Percentiles rank a stretch among this genome's conserved stretches.
phyloP scores from a whole-genome alignment of 2,888 invertebrate species.

The Thymelicus lineola region DNA sequence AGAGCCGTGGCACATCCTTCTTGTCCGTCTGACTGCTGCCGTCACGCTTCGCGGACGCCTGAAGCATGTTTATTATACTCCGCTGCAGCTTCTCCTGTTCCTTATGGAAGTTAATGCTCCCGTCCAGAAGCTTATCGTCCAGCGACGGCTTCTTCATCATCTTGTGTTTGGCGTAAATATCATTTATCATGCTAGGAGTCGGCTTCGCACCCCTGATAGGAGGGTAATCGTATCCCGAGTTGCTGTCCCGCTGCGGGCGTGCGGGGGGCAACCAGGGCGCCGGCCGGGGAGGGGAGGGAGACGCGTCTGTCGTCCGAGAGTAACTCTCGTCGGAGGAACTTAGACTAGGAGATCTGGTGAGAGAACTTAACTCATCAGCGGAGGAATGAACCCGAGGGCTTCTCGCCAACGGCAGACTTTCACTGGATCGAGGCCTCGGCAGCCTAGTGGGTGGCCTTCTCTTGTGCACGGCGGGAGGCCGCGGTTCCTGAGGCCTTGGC shows the following conservation, averaged over 20 bases:
- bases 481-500: constrained; percentile 84
- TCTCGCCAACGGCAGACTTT: constrained; percentile 85
- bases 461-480: constrained; percentile 71
- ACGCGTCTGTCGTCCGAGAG: constrained; percentile 91
- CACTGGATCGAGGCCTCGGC: constrained; percentile 88
- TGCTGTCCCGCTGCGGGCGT: constrained; percentile 78
- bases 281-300: constrained; percentile 86
- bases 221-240: constrained; percentile 84
- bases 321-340: constrained; percentile 95
- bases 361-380: constrained; percentile 92
- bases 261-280: constrained; percentile 81
- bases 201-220: constrained; percentile 82
- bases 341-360: constrained; percentile 92
- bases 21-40: constrained; percentile 88
- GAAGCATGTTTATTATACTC: constrained; percentile 81
- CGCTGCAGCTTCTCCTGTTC: constrained; percentile 80
- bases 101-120: constrained; percentile 68
- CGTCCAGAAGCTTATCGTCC: constrained; percentile 74
- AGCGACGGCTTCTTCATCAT: constrained; percentile 69
- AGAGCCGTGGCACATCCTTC: constrained; percentile 80
- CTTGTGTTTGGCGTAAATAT: constrained; percentile 75
- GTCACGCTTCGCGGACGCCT: constrained; percentile 85
- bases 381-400: constrained; percentile 90
- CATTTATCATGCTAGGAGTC: constrained; percentile 66
- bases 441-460: constrained; percentile 75